Conservation (phyloP, 2,888 invertebrate genomes). For the Ormyrus labotus region DNA sequence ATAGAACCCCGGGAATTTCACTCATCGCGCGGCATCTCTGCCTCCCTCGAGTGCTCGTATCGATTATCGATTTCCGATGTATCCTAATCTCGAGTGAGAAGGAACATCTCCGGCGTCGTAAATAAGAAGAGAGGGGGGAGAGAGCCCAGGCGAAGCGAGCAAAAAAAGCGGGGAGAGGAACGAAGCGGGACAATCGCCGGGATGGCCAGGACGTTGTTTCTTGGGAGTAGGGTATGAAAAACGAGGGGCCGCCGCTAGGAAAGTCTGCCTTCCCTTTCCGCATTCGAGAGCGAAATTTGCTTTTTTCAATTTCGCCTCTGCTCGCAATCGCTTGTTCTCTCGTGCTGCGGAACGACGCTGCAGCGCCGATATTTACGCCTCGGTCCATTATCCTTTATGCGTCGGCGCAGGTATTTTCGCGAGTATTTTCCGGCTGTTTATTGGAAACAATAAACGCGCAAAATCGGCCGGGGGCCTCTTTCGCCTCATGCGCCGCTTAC, state of each 20-base stretch:
- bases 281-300: conserved; percentile 14
- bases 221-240: neutral
- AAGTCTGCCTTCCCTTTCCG: neutral
- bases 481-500: neutral
- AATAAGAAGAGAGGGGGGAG: neutral
- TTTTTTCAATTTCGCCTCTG: neutral
- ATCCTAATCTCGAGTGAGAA: conserved; percentile 41
- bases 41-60: too few species aligned
- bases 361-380: conserved; percentile 26
- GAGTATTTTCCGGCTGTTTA: conserved; percentile 5
- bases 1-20: neutral
- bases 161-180: conserved; percentile 6
- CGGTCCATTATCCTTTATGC: conserved; percentile 37
- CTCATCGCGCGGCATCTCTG: too few species aligned
- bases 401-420: neutral
- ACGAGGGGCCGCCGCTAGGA: neutral
- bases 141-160: neutral
- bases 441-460: neutral
- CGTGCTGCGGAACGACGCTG: neutral
- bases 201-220: too few species aligned
- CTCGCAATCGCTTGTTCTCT: neutral
- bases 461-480: neutral
- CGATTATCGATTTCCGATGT: conserved; percentile 37
- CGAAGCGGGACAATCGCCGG: neutral
- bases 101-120: conserved; percentile 15